Evolutionary conservation across 2,797 vertebrate genomes (phyloP).

Genomic region (Argentina silus): DNA sequence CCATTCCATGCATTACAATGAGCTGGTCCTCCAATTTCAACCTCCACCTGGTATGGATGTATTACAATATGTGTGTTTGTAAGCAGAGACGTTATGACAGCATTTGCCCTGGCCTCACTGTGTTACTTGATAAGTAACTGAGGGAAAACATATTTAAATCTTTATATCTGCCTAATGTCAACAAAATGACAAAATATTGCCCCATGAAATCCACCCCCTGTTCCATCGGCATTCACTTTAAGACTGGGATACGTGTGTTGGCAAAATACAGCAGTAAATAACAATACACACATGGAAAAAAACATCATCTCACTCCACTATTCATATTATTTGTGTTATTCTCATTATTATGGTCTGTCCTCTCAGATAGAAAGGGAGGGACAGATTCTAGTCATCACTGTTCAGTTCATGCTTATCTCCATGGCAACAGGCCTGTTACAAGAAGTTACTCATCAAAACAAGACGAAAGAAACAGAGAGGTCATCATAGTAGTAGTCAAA

Average conservation of each 20-base stretch:
- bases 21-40: no score
- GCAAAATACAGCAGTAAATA: constrained; percentile 38
- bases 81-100: not conserved
- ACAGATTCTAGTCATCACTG: no score
- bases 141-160: not conserved
- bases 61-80: no score
- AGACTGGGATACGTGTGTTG: constrained; percentile 26
- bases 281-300: constrained; percentile 15
- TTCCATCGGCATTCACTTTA: constrained; percentile 26
- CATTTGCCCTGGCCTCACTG: not conserved
- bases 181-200: constrained; percentile 1
- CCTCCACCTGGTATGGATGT: no score
- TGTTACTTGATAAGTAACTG: not conserved
- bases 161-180: constrained; percentile 11
- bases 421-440: constrained; percentile 15
- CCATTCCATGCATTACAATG: no score
- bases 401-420: constrained; percentile 21
- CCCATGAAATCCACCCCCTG: constrained; percentile 23
- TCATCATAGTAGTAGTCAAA: no score
- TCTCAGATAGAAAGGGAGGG: not conserved
- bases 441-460: not conserved
- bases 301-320: constrained; percentile 17
- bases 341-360: not conserved
- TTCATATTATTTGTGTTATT: constrained; percentile 3
- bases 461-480: no score